phyloP scores from a whole-genome alignment of 2,797 vertebrate genomes.

The Scolopax bukidnonensis region DNA sequence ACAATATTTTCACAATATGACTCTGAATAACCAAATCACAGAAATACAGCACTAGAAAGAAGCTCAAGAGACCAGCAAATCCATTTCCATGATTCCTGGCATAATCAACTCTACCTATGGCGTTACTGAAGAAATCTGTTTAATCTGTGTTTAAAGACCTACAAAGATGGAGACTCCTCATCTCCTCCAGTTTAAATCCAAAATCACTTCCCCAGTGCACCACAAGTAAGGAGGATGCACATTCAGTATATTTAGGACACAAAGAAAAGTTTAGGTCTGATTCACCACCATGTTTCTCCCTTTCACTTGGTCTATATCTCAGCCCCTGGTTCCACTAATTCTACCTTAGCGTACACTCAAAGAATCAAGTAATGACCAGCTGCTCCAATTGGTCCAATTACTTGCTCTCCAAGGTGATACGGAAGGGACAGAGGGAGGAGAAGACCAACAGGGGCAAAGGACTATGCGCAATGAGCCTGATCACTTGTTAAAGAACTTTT shows the following conservation, averaged over 20 bases:
- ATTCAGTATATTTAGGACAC: background rate
- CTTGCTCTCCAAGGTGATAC: background rate
- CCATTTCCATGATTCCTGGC: background rate
- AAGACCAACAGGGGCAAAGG: background rate
- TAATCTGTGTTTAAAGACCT: background rate
- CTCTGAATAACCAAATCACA: background rate
- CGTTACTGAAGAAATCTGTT: background rate
- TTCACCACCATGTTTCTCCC: background rate
- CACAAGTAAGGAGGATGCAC: background rate
- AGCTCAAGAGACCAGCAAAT: background rate
- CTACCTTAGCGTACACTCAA: background rate
- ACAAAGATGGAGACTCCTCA: background rate
- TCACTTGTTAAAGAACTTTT: background rate
- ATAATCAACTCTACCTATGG: background rate
- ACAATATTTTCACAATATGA: background rate
- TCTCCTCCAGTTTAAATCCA: background rate
- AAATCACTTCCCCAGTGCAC: background rate
- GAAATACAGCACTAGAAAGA: background rate
- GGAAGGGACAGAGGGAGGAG: background rate
- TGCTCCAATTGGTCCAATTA: background rate
- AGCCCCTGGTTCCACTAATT: background rate
- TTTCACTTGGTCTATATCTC: background rate
- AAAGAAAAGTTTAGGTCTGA: background rate
- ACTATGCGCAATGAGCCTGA: background rate
- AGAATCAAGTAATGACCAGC: background rate